phyloP scores from a whole-genome alignment of 2,797 vertebrate species.

The Antennarius maculatus region DNA sequence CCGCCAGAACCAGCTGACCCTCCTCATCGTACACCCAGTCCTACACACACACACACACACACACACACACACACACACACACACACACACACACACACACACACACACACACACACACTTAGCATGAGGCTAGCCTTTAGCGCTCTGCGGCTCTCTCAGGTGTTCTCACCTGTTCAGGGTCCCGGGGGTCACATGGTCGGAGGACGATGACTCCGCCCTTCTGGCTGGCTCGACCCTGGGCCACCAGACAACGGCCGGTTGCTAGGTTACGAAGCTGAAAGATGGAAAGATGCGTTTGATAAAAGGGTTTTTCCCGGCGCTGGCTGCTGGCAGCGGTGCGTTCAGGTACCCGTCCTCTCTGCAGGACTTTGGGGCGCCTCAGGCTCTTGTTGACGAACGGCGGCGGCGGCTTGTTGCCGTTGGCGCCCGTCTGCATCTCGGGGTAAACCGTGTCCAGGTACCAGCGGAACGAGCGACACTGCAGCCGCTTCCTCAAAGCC shows the following conservation, averaged over 20 bases:
- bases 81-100: no score
- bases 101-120: no score
- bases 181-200: slow-evolving; percentile 85
- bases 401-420: slow-evolving; percentile 83
- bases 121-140: no score
- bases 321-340: not conserved
- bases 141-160: no score
- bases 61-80: not conserved
- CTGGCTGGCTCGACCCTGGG: slow-evolving; percentile 91
- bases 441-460: slow-evolving; percentile 95
- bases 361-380: slow-evolving; percentile 89
- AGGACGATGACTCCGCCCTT: slow-evolving; percentile 91
- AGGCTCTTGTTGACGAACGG: slow-evolving; percentile 88
- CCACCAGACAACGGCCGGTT: slow-evolving; percentile 87
- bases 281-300: not conserved
- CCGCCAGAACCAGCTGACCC: slow-evolving; percentile 90
- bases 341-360: slow-evolving; percentile 89
- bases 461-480: slow-evolving; percentile 92
- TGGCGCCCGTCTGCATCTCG: slow-evolving; percentile 90
- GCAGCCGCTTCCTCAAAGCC: slow-evolving; percentile 84
- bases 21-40: slow-evolving; percentile 94
- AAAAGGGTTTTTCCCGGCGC: no score
- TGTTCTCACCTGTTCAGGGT: slow-evolving; percentile 77
- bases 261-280: slow-evolving; percentile 88
- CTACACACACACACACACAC: slow-evolving; percentile 64